Base-by-base conservation (phyloP, 1,140 invertebrate species). In the Aethina tumida region DNA sequence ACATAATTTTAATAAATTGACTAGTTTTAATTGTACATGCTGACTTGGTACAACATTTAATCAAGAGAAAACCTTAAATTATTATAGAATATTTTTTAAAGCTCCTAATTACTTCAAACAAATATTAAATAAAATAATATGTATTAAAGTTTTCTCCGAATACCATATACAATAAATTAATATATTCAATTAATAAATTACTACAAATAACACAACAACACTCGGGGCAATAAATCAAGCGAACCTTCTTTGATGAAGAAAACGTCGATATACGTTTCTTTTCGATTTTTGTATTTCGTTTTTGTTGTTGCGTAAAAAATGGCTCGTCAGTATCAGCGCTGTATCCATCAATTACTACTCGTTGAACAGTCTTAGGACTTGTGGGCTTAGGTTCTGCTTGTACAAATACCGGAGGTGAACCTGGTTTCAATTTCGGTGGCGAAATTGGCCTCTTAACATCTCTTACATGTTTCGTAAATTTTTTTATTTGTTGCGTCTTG, bases 271-370 rank as follows among this genome's bases (percentile, higher is more conserved):
- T 33, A 27, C 32, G 28, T 36, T 45, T 30, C 47, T 51, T 55
- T 46, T 47, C 47, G 12, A 29, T 41, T 49, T 56, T 27, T 52
- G 47, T 5, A 50, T 53, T 36, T 53, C 45, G 6, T 43, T 35
- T 56, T 21, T 56, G 53, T 30, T 56, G 61, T 14, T 56, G 56
- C n/a, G n/a, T n/a, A 29, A 49, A 54, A 12, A 67, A 59, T 0
- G 72, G 71, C 43, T 81, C 79, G 47, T 81, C 76, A 0, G 79
- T 82, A 50, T 83, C 80, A 1, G 80, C 80, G 54, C 75, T 75
- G 47, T 82, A 82, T 9, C 80, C 80, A 42, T 52, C 63, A 32
- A 46, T 47, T 26, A 67, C 57, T 15, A 62, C 31, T 43, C 63
- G 59, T 64, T 70, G 44, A 54, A 74, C 73, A 3, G 63, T 59